phyloP scores from a whole-genome alignment of 2,888 invertebrate species.

The Trissoscelio sp. region DNA sequence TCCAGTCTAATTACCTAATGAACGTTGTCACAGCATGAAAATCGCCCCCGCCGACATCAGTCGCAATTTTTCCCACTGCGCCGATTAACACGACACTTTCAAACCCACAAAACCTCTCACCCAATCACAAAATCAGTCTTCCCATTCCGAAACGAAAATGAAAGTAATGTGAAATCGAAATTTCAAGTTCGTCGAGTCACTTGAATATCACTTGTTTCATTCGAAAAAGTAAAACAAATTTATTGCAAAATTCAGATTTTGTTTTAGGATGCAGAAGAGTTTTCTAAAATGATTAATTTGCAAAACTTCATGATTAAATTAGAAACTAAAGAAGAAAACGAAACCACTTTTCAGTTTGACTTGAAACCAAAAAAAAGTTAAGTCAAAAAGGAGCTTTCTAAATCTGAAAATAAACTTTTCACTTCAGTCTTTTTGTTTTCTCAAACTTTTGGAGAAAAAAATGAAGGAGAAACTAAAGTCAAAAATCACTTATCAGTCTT shows the following conservation, averaged over 20 bases:
- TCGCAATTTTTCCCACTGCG: conserved; percentile 44
- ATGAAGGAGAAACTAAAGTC: background rate
- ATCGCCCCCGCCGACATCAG: conserved; percentile 56
- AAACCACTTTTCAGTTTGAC: too few relatives aligned
- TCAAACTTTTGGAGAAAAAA: background rate
- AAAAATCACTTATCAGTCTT: conserved; percentile 15
- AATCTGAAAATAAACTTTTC: too few relatives aligned
- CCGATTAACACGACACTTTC: conserved; percentile 62
- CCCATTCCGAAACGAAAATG: conserved; percentile 11
- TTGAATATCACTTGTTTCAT: background rate
- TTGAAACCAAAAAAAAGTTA: too few relatives aligned
- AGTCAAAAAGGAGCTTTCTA: too few relatives aligned
- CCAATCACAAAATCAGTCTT: conserved; percentile 52
- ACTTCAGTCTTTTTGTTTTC: background rate
- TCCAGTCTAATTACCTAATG: conserved; percentile 68
- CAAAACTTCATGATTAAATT: too few relatives aligned
- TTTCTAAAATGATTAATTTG: too few relatives aligned
- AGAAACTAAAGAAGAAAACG: too few relatives aligned
- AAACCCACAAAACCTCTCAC: conserved; percentile 44
- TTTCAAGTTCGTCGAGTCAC: too few relatives aligned
- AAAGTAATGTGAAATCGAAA: background rate
- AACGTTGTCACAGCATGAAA: conserved; percentile 65
- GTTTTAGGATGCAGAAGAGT: too few relatives aligned
- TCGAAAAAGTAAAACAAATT: background rate
- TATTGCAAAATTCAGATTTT: too few relatives aligned